phyloP scores from a whole-genome alignment of 1,140 invertebrate genomes.

The Euura saliciscinereae region DNA sequence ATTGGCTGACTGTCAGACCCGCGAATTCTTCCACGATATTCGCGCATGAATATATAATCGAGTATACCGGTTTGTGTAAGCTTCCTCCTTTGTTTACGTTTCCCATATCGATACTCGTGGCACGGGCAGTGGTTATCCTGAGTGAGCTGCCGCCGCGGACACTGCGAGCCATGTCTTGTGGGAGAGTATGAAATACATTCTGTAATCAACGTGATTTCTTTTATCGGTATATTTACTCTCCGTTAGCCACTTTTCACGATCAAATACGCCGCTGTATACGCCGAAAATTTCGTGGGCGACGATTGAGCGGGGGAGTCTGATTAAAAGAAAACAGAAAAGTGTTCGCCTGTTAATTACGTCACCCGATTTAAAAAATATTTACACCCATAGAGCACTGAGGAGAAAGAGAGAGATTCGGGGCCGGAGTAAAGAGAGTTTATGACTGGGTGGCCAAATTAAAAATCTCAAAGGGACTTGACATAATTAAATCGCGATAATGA shows the following conservation, averaged over 20 bases:
- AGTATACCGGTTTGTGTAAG: background rate
- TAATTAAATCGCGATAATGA: slow-evolving; percentile 53
- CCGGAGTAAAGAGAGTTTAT: background rate
- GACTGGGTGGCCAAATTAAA: slow-evolving; percentile 18
- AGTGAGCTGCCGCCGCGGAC: no score
- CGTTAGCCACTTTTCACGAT: background rate
- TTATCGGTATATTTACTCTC: background rate
- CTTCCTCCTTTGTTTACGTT: background rate
- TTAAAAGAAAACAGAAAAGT: slow-evolving; percentile 15
- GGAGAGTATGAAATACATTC: background rate
- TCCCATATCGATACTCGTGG: background rate
- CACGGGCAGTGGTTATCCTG: no score
- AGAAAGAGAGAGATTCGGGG: background rate
- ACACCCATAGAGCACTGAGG: background rate
- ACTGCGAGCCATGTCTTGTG: no score
- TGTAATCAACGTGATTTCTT: slow-evolving; percentile 3
- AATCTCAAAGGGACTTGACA: slow-evolving; percentile 46
- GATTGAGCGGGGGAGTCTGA: slow-evolving; percentile 10
- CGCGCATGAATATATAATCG: slow-evolving; percentile 17
- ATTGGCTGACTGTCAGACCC: background rate
- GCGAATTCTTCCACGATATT: background rate
- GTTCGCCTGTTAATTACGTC: slow-evolving; percentile 6
- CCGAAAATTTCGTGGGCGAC: background rate
- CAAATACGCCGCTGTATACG: background rate
- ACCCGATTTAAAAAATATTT: slow-evolving; percentile 9